A percentile compares a stretch with the other conserved stretches of the same genome.
Evolutionary conservation across 2,888 invertebrate genomes (phyloP).

Genomic region (Agrypnus murinus): DNA sequence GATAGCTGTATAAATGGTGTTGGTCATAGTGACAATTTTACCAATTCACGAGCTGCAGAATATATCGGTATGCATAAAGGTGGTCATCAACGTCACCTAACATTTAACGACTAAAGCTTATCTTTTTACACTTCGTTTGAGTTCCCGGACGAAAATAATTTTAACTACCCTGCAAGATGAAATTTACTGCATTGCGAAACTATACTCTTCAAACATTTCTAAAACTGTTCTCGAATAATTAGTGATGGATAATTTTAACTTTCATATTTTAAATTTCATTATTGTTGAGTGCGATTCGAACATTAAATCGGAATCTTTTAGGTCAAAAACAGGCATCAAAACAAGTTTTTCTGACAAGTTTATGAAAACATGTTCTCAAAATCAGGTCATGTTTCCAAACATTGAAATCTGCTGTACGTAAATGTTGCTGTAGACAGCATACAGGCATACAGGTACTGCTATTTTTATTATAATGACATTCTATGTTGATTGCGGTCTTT

Average conservation of each 20-base stretch:
- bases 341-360: too few relatives aligned
- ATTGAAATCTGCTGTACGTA: too few relatives aligned
- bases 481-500: too few relatives aligned
- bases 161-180: slow-evolving; percentile 42
- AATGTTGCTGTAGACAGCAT: too few relatives aligned
- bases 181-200: slow-evolving; percentile 43
- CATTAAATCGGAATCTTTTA: too few relatives aligned
- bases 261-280: not conserved
- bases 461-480: too few relatives aligned
- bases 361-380: too few relatives aligned
- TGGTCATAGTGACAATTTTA: slow-evolving; percentile 66
- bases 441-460: too few relatives aligned
- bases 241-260: slow-evolving; percentile 26
- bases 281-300: not conserved
- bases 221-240: slow-evolving; percentile 39
- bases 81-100: slow-evolving; percentile 68
- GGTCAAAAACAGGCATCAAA: too few relatives aligned
- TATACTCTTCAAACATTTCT: slow-evolving; percentile 19
- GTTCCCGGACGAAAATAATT: slow-evolving; percentile 46
- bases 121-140: slow-evolving; percentile 50
- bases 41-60: slow-evolving; percentile 66
- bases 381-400: too few relatives aligned
- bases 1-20: slow-evolving; percentile 68
- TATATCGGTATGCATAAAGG: slow-evolving; percentile 64
- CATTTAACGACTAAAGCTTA: slow-evolving; percentile 61